Base-by-base conservation (phyloP, 2,113 vertebrate genomes). In the Carlito syrichta region DNA sequence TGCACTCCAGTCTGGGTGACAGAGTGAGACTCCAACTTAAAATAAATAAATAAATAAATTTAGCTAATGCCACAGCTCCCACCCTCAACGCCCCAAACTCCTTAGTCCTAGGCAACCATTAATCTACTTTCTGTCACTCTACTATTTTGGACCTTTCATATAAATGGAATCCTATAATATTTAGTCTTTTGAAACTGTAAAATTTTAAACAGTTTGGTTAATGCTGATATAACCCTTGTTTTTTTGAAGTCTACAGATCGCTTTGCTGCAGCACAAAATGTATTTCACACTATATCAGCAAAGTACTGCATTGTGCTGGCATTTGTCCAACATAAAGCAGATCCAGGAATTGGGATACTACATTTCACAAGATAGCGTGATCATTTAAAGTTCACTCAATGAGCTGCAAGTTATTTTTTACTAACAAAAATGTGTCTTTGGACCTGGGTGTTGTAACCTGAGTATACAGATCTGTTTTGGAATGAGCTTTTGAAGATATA, bases 291-390 rank as follows among this genome's bases (percentile, higher is more conserved):
- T 35, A 0, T 66, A 1, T 66, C 62, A 69, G 30, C 2, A 8
- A 94, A 94, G 95, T 60, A 1, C 97, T 94, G 91, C 82, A 86
- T n/a, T 19, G 3, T 17, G 79, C 89, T 95, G 84, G 68, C 95
- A 76, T 78, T 14, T 27, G 30, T 11, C 88, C 96, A 95, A 60
- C 22, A 82, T 4, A 43, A 2, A 35, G 32, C 79, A 77, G 50
- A 69, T n/a, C 63, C n/a, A 68, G 73, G 9, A 52, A 91, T 48
- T 5, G 17, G 3, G 1, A 71, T 74, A 81, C 0, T 38, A 43
- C 32, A 3, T 78, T 77, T 85, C 81, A 91, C 32, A 91, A 62
- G 43, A 74, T 38, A 77, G 63, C 35, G 74, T 20, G 60, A 22
- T 69, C 12, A 10, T 48, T 86, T 78, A 73, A 69, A 81, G 38